Base-by-base conservation (phyloP, 2,888 invertebrate genomes). In the Drosophila testacea region DNA sequence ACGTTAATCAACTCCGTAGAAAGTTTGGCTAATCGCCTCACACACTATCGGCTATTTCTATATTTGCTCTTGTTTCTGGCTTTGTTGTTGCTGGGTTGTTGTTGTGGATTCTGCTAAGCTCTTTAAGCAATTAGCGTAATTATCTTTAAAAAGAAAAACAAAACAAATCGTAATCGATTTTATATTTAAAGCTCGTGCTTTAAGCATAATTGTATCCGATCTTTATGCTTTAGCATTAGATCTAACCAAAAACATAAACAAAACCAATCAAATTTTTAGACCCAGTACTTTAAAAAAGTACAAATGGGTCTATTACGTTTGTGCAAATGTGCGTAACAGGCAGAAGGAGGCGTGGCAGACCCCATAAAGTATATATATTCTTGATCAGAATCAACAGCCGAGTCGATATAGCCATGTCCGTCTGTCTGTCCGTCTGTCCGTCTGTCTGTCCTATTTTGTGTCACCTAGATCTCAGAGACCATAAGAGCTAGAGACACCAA, bases 51-150 rank as follows among this genome's bases (percentile, higher is more conserved):
- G 47, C 64, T 73, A 54, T 73, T 66, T 60, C 59, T 74, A 47
- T 66, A 57, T 60, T 48, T 69, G 56, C 61, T 60, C 54, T 66
- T 69, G 41, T 28, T 32, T 38, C 3, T 22, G 22, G 22, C 22
- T 22, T 22, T 36, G 52, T 22, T 59, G 38, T 27, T 56, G 60
- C 54, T 73, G 51, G 30, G 38, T 27, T 56, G 60, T 50, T 73
- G 51, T 34, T 66, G 55, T 28, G 66, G 48, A 42, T 67, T 16
- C 32, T 52, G 62, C 60, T 70, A 69, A 75, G 77, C 77, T 79
- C 67, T 78, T 77, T 69, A 81, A 78, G 77, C 80, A 77, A 77
- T 81, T 76, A 77, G 69, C 77, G 65, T 60, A 79, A 72, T 78
- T 64, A 66, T 54, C 66, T 61, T 70, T 79, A 28, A 63, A 70